A percentile compares a stretch with the other conserved stretches of the same genome.
Evolutionary conservation across 35 echinoderm and acorn worm species (phyloP).

Genomic region (Acanthaster planci): DNA sequence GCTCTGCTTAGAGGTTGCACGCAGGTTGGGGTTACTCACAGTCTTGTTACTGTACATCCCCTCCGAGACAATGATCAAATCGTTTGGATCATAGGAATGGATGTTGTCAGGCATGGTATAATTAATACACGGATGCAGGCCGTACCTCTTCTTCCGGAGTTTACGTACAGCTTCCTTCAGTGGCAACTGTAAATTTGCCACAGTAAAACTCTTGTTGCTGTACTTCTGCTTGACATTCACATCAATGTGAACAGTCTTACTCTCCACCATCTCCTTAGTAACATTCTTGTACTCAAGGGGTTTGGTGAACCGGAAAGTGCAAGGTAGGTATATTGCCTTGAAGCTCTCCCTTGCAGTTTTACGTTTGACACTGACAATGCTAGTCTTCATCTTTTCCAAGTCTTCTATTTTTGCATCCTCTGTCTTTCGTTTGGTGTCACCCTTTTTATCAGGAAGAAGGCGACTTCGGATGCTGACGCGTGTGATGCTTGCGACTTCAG

Average conservation of each 20-base stretch:
- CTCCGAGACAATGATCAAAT: conserved; percentile 78
- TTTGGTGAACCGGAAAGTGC: conserved; percentile 80
- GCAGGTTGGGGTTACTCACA: conserved; percentile 75
- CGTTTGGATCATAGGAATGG: conserved; percentile 81
- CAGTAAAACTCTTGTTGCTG: conserved; percentile 70
- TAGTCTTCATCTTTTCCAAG: conserved; percentile 58
- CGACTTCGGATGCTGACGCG: conserved; percentile 74
- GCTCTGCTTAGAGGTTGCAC: conserved; percentile 40
- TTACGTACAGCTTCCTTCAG: conserved; percentile 85
- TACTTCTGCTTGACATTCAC: conserved; percentile 86
- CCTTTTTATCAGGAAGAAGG: conserved; percentile 94
- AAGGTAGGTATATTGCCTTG: conserved; percentile 89
- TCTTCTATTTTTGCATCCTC: conserved; percentile 84
- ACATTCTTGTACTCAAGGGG: conserved; percentile 89
- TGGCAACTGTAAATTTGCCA: conserved; percentile 82
- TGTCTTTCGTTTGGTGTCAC: conserved; percentile 83
- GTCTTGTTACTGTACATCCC: conserved; percentile 86
- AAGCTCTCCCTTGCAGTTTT: conserved; percentile 66
- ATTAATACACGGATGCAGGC: conserved; percentile 78
- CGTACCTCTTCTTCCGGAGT: conserved; percentile 76
- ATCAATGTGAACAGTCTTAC: conserved; percentile 75
- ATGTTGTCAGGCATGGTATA: conserved; percentile 83
- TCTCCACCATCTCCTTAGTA: conserved; percentile 61
- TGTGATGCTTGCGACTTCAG: conserved; percentile 79
- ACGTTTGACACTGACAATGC: conserved; percentile 71